Conservation (phyloP, 2,113 vertebrate species). For the Psittacus erithacus region DNA sequence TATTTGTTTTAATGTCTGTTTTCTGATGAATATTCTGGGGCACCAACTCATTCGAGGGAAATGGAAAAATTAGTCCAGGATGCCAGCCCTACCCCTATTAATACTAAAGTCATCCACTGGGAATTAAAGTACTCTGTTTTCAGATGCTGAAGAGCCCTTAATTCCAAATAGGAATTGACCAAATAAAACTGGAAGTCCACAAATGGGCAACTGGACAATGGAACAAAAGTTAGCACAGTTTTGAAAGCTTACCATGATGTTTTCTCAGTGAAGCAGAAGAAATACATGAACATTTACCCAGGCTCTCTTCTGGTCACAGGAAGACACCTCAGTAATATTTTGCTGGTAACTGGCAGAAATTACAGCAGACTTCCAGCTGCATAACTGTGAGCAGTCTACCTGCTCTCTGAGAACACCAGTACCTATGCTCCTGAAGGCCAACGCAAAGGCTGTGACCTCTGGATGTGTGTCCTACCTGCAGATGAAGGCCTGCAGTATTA, state of each 20-base stretch:
- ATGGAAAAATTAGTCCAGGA: not conserved
- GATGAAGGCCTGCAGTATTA: not conserved
- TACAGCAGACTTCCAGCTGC: not conserved
- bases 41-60: not conserved
- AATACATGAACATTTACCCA: not conserved
- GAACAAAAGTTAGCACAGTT: not conserved
- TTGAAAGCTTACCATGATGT: not conserved
- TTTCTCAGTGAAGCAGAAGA: not conserved
- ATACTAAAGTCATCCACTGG: not conserved
- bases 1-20: not conserved
- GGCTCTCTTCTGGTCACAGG: not conserved
- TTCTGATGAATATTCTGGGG: not conserved
- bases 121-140: not conserved
- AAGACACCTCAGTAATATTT: not conserved
- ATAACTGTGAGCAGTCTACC: not conserved
- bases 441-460: not conserved
- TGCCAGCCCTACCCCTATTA: not conserved
- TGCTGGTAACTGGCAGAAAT: not conserved
- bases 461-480: not conserved
- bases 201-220: not conserved
- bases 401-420: not conserved
- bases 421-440: not conserved
- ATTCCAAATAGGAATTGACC: not conserved
- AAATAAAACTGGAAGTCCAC: not conserved
- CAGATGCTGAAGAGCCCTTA: not conserved